Percentiles rank a stretch among this genome's conserved stretches.
phyloP scores from a whole-genome alignment of 1,140 invertebrate genomes.

The Ooceraea biroi region DNA sequence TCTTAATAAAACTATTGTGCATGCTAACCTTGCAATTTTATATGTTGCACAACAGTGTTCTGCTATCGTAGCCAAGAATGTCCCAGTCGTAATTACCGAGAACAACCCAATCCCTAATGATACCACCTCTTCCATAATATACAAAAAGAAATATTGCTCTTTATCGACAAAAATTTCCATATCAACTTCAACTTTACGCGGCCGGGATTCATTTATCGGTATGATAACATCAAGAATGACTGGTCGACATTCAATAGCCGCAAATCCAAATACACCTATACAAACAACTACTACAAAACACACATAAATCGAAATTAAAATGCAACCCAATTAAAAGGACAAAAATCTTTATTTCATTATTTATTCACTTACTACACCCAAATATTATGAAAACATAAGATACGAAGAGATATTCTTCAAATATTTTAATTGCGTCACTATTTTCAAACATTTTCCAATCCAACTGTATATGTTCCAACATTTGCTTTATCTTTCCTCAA shows the following conservation, averaged over 20 bases:
- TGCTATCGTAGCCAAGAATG: conserved; percentile 52
- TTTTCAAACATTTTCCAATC: background rate
- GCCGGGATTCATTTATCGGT: conserved; percentile 16
- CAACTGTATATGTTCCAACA: background rate
- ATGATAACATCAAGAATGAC: background rate
- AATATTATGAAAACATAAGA: background rate
- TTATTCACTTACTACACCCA: background rate
- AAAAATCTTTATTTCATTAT: background rate
- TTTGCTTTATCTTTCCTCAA: background rate
- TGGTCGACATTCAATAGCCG: background rate
- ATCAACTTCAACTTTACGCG: background rate
- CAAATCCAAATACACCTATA: background rate
- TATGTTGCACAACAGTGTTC: conserved; percentile 64
- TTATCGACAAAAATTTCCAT: conserved; percentile 8
- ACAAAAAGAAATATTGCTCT: conserved; percentile 45
- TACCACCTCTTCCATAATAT: background rate
- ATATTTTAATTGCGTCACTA: too few relatives aligned
- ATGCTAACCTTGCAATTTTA: conserved; percentile 60
- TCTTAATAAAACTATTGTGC: too few relatives aligned
- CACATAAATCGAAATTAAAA: background rate
- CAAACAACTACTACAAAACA: background rate
- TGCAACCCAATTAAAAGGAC: background rate
- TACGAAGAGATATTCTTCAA: background rate
- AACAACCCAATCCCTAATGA: background rate
- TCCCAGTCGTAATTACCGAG: conserved; percentile 57